Conservation (phyloP, 2,888 invertebrate species). For the Meta bourneti region DNA sequence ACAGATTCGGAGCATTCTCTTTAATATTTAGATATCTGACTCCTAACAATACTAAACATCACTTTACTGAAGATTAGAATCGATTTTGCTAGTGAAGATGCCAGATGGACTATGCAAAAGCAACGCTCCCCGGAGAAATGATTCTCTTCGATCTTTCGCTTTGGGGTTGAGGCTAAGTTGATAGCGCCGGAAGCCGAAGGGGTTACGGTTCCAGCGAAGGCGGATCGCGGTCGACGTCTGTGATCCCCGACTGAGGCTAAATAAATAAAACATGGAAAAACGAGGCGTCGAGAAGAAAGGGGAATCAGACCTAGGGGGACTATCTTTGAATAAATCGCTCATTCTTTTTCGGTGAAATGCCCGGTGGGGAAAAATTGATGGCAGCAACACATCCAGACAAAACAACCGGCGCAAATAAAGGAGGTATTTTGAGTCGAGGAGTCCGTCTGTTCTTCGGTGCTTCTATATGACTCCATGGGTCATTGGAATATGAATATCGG, state of each 20-base stretch:
- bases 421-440: not conserved
- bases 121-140: not conserved
- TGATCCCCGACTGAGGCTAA: conserved; percentile 44
- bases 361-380: not conserved
- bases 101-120: not conserved
- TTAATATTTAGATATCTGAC: not conserved
- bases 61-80: no score
- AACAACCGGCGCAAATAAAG: not conserved
- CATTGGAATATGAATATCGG: not conserved
- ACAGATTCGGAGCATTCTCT: not conserved
- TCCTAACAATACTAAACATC: not conserved
- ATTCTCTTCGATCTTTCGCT: not conserved
- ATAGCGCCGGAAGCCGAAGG: conserved; percentile 14
- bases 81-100: not conserved
- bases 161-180: conserved; percentile 25
- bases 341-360: conserved; percentile 32
- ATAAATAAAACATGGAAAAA: conserved; percentile 52
- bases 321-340: conserved; percentile 48
- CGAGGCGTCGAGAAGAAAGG: conserved; percentile 19
- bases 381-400: not conserved
- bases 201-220: conserved; percentile 26
- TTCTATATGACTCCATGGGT: conserved; percentile 16
- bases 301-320: conserved; percentile 24
- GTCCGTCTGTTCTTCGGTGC: not conserved
- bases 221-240: conserved; percentile 29